These are phyloP conservation scores for Astyanax mexicanus DNA, from an alignment of 2,797 vertebrate genomes.

Conservation along the genomic window DNA sequence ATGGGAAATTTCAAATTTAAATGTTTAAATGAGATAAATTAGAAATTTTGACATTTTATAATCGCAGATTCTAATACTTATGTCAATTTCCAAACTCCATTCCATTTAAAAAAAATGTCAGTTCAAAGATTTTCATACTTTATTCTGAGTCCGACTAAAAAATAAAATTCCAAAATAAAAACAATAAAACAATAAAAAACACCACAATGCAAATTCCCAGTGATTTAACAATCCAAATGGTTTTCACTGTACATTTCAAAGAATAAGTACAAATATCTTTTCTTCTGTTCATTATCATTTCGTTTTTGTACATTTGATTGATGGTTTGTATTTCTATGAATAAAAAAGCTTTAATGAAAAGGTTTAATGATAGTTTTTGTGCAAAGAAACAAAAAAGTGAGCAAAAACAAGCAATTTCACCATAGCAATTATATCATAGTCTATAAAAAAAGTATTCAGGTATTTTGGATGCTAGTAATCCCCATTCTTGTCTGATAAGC, in stretches of 20 bases:
- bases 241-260: slow-evolving; percentile 24
- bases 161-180: too few species aligned
- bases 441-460: slow-evolving; percentile 33
- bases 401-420: neutral
- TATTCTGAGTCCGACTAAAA: too few species aligned
- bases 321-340: slow-evolving; percentile 21
- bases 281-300: neutral
- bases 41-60: too few species aligned
- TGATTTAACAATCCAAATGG: slow-evolving; percentile 21
- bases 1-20: too few species aligned
- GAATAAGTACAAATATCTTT: slow-evolving; percentile 43
- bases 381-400: slow-evolving; percentile 19
- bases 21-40: too few species aligned
- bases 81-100: too few species aligned
- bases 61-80: too few species aligned
- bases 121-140: too few species aligned
- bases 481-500: slow-evolving; percentile 8
- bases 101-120: too few species aligned
- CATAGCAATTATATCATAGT: neutral
- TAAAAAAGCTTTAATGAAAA: slow-evolving; percentile 38
- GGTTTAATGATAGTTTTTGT: slow-evolving; percentile 17
- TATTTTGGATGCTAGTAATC: neutral
- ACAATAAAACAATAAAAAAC: neutral
- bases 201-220: slow-evolving; percentile 22
- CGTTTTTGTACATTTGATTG: slow-evolving; percentile 43